phyloP scores from a whole-genome alignment of 1,140 invertebrate genomes.

The Lepidurus couesii region DNA sequence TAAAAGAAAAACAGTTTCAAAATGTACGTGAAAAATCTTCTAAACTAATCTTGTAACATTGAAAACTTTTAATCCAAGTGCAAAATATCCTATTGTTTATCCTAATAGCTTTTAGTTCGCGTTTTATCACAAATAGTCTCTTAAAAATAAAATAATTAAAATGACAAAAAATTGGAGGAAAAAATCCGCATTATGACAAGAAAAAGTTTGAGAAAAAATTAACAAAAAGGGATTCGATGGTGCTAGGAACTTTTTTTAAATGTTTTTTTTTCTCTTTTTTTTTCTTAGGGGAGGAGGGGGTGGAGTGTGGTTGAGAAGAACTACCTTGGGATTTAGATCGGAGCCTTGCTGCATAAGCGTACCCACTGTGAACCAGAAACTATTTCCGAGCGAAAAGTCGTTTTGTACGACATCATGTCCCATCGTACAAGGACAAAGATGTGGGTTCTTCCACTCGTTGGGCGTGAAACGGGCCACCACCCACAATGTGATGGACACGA shows the following conservation, averaged over 20 bases:
- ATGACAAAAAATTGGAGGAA: too few species aligned
- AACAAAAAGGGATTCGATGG: not conserved
- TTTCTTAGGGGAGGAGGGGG: not conserved
- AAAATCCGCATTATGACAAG: too few species aligned
- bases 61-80: too few species aligned
- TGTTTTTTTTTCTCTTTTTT: not conserved
- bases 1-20: too few species aligned
- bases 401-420: constrained; percentile 49
- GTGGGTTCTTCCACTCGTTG: constrained; percentile 49
- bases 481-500: constrained; percentile 53
- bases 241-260: not conserved
- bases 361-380: constrained; percentile 75
- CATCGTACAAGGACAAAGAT: constrained; percentile 45
- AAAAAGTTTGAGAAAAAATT: too few species aligned
- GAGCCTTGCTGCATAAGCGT: constrained; percentile 59
- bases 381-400: constrained; percentile 72
- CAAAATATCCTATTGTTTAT: too few species aligned
- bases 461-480: constrained; percentile 55
- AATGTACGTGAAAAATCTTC: too few species aligned
- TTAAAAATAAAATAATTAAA: too few species aligned
- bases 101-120: too few species aligned
- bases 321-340: constrained; percentile 47
- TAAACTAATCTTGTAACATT: too few species aligned
- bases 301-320: not conserved
- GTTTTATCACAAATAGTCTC: too few species aligned